Evolutionary conservation across 2,797 vertebrate species (phyloP).

Genomic region (Myripristis murdjan): DNA sequence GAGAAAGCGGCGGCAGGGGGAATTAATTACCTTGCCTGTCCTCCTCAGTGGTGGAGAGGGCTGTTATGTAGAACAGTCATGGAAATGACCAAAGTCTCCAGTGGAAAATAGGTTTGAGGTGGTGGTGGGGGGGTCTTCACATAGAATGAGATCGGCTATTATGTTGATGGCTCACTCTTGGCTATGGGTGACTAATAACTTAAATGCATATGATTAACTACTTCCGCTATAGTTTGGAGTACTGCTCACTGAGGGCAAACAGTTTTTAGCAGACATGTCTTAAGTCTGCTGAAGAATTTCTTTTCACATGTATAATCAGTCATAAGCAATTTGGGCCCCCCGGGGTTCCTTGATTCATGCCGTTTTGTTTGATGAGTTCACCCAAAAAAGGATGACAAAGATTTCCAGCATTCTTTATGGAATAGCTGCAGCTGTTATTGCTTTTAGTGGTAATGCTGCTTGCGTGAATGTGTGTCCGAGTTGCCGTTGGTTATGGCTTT

Average conservation of each 20-base stretch:
- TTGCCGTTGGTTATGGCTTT: conserved; percentile 19
- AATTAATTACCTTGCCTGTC: conserved; percentile 83
- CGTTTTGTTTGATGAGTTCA: not conserved
- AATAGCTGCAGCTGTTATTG: not conserved
- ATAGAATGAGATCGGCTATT: conserved; percentile 50
- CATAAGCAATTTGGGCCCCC: not conserved
- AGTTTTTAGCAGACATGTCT: not conserved
- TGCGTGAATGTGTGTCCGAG: conserved; percentile 11
- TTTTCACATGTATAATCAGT: conserved; percentile 2
- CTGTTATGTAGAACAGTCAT: conserved; percentile 75
- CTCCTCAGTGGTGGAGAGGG: conserved; percentile 65
- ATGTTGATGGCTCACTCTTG: conserved; percentile 66
- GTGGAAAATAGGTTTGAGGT: conserved; percentile 68
- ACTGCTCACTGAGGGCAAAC: conserved; percentile 7
- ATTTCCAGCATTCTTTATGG: not conserved
- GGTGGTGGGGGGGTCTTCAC: conserved; percentile 15
- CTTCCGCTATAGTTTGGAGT: conserved; percentile 50
- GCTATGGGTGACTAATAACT: conserved; percentile 53
- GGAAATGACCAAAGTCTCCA: conserved; percentile 75
- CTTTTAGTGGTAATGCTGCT: not conserved
- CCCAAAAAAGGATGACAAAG: not conserved
- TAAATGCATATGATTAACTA: conserved; percentile 57
- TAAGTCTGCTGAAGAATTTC: conserved; percentile 17
- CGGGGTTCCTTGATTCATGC: not conserved
- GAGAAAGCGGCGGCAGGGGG: conserved; percentile 74